Evolutionary conservation across 2,797 vertebrate species (phyloP), one percentile per base, ranked within the genome.

Genomic region (Falco novaeseelandiae): DNA sequence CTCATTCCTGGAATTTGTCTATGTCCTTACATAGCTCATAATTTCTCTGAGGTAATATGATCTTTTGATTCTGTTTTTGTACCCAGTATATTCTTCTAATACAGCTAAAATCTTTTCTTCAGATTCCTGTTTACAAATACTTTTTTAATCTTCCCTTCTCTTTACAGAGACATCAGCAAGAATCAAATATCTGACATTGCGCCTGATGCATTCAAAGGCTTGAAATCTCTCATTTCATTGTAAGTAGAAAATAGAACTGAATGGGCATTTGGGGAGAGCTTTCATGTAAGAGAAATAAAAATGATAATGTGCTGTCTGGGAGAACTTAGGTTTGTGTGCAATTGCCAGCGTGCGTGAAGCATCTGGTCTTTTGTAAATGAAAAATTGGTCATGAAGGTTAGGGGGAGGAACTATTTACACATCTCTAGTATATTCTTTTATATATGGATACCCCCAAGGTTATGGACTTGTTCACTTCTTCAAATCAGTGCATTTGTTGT

Each of bases 181-280:
- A 99, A 99, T 98, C 99, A 99, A 97, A 99, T 99, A 98, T 99
- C 99, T n/a, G 99, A 99, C 97, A 99, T 99, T 40, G 99, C 99
- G 1, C 98, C 99, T 7, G 99, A 99, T 87, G 99, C 99, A 57
- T 99, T 99, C 98, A 99, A 98, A 57, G 99, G 99, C 95, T 98
- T 99, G 94, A 99, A 99, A 91, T 99, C 99, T 12, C 99, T 99
- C 98, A 99, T 99, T 34, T 99, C 99, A 4, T 97, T 99, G 99
- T 99, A 98, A 99, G 99, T 99, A 97, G 80, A 94, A 96, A 83
- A 59, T 34, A 92, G 58, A 91, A 71, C 30, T 70, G 65, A 65
- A 79, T 76, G 89, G 65, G n/a, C 10, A 54, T 92, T 96, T 69
- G 65, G 51, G 82, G 81, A 91, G 51, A 67, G 42, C 61, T 91